These are phyloP conservation scores for Halictus rubicundus DNA, from an alignment of 1,140 invertebrate genomes.

Conservation along the genomic window DNA sequence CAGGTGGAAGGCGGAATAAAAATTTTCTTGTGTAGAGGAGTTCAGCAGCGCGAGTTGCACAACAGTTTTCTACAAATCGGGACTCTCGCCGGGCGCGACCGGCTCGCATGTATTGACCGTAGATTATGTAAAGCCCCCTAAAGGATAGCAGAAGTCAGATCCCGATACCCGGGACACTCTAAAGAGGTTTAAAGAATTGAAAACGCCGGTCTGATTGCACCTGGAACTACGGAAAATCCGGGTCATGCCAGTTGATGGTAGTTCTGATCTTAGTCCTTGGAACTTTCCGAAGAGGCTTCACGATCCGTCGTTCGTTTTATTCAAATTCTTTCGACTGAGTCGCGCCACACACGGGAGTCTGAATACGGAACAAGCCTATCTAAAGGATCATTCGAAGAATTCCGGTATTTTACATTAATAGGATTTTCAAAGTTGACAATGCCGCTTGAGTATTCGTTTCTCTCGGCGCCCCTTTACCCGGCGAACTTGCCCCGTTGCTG, in stretches of 20 bases:
- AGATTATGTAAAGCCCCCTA: background rate
- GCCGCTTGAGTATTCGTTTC: slow-evolving; percentile 47
- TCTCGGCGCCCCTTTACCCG: background rate
- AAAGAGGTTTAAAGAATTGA: slow-evolving; percentile 2
- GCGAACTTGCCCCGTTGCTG: background rate
- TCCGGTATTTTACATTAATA: slow-evolving; percentile 59
- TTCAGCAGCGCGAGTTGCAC: background rate
- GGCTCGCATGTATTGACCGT: background rate
- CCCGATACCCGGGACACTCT: background rate
- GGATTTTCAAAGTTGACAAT: slow-evolving; percentile 54
- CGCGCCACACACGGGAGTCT: background rate
- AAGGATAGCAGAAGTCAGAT: background rate
- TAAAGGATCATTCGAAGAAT: slow-evolving; percentile 49
- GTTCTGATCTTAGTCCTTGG: slow-evolving; percentile 31
- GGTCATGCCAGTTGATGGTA: slow-evolving; percentile 20
- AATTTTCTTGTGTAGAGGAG: too few species aligned
- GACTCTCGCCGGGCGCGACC: background rate
- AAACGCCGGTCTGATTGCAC: background rate
- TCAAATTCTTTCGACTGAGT: slow-evolving; percentile 29
- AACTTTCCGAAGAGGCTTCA: slow-evolving; percentile 26
- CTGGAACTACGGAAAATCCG: background rate
- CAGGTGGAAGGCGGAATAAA: too few species aligned
- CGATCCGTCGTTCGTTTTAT: slow-evolving; percentile 38
- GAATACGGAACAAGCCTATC: slow-evolving; percentile 23
- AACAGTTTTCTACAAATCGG: background rate